phyloP scores from a whole-genome alignment of 2,797 vertebrate species.

The Lophotriccus pileatus region DNA sequence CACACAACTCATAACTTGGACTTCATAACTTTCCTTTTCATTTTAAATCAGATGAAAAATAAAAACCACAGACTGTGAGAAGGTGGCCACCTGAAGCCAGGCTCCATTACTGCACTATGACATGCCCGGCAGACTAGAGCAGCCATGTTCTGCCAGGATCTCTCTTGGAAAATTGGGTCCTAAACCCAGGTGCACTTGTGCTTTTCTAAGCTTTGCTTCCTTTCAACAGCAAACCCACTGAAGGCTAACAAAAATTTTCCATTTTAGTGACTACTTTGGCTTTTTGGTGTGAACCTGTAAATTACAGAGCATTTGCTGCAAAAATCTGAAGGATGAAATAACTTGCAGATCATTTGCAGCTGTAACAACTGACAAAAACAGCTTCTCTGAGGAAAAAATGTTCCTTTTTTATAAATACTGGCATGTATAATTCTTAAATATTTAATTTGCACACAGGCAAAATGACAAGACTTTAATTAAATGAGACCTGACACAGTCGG shows the following conservation, averaged over 20 bases:
- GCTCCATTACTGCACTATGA: background rate
- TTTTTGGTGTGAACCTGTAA: background rate
- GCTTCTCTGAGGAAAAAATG: background rate
- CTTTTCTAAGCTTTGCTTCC: background rate
- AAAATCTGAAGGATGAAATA: background rate
- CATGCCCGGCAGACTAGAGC: background rate
- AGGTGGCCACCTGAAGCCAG: background rate
- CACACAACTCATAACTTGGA: constrained; percentile 7
- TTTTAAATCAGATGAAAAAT: background rate
- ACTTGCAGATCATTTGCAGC: background rate
- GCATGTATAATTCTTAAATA: background rate
- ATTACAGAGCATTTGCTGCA: background rate
- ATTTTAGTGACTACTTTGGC: background rate
- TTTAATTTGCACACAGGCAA: background rate
- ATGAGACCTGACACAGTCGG: background rate
- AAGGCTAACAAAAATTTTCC: background rate
- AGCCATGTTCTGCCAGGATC: background rate
- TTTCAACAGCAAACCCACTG: background rate
- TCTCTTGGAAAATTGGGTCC: background rate
- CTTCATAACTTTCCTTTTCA: background rate
- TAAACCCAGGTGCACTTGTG: background rate
- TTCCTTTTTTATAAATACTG: background rate
- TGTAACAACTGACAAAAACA: background rate
- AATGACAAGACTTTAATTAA: background rate
- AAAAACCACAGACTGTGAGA: background rate